Conservation (phyloP, 2,888 invertebrate genomes). For the Steinernema carpocapsae region DNA sequence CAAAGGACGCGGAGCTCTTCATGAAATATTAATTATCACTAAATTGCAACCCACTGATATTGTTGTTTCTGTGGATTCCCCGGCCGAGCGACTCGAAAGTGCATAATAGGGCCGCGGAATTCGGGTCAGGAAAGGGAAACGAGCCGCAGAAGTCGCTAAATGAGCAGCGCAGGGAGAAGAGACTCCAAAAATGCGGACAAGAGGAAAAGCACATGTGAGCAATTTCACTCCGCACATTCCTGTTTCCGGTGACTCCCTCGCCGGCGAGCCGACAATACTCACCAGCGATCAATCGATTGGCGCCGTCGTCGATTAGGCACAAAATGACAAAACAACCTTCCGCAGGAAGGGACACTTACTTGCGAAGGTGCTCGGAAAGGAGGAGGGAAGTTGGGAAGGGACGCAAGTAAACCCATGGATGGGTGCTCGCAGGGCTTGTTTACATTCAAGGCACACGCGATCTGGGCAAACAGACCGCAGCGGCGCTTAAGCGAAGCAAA, state of each 20-base stretch:
- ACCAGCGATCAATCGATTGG: slow-evolving; percentile 20
- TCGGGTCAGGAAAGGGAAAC: slow-evolving; percentile 3
- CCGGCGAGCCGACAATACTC: slow-evolving; percentile 21
- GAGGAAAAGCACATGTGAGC: slow-evolving; percentile 29
- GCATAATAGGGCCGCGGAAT: slow-evolving; percentile 2
- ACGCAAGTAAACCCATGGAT: neutral
- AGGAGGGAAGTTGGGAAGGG: slow-evolving; percentile 2
- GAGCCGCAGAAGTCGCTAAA: neutral
- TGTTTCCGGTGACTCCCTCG: slow-evolving; percentile 34
- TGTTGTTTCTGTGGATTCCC: neutral
- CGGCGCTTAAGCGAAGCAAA: neutral
- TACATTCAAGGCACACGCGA: slow-evolving; percentile 21
- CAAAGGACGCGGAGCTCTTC: neutral
- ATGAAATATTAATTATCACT: slow-evolving; percentile 33
- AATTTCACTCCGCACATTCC: slow-evolving; percentile 31
- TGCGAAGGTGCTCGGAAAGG: slow-evolving; percentile 19
- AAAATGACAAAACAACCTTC: slow-evolving; percentile 25
- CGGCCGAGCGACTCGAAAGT: neutral
- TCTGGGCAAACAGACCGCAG: slow-evolving; percentile 18
- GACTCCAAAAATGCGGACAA: neutral
- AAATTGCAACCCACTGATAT: slow-evolving; percentile 14
- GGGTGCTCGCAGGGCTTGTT: slow-evolving; percentile 15
- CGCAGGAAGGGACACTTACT: neutral
- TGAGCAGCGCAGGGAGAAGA: neutral
- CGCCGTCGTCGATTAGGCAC: neutral